Evolutionary conservation across 2,888 invertebrate species (phyloP), one percentile per base, ranked within the genome.

Genomic region (Drosophila koepferae): DNA sequence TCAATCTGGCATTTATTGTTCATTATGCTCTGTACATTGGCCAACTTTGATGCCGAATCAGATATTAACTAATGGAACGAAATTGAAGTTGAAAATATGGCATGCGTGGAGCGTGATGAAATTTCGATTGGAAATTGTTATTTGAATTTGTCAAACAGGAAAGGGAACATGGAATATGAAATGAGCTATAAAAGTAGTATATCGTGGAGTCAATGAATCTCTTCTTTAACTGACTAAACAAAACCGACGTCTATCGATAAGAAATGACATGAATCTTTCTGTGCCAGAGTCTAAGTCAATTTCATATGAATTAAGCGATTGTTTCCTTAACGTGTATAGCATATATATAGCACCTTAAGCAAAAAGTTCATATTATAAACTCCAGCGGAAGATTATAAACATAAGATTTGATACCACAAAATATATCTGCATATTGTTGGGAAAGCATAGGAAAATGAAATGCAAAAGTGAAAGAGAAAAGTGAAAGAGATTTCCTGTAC

Each of bases 1-100:
- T 41, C 81, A 53, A 72, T 80, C 63, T 68, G 70, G 81, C 79
- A 82, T 81, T 65, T 87, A 78, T 89, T 71, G 80, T 79, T 76
- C 82, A 84, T 86, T 89, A 89, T 76, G 84, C 78, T 67, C 72
- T 49, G 31, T 54, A 62, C 70, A 70, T 77, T 79, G 65, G 55
- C 78, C 43, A 77, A 73, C 66, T 46, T 28, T 14, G 40, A 31
- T 58, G 36, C 31, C 28, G 54, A 14, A n/a, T 36, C 31, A 36
- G 34, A 58, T 63, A 65, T 63, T 72, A 63, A 53, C 40, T 72
- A 34, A 58, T 44, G 14, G 55, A 38, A 18, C 49, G 46, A 61
- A 36, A 20, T 23, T 6, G 18, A 12, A 12, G 41, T 14, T 8
- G n/a, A 40, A 40, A n/a, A 55, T 18, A 6, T 31, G 49, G 49